phyloP scores from a whole-genome alignment of 2,113 vertebrate species.

The Ictidomys tridecemlineatus region DNA sequence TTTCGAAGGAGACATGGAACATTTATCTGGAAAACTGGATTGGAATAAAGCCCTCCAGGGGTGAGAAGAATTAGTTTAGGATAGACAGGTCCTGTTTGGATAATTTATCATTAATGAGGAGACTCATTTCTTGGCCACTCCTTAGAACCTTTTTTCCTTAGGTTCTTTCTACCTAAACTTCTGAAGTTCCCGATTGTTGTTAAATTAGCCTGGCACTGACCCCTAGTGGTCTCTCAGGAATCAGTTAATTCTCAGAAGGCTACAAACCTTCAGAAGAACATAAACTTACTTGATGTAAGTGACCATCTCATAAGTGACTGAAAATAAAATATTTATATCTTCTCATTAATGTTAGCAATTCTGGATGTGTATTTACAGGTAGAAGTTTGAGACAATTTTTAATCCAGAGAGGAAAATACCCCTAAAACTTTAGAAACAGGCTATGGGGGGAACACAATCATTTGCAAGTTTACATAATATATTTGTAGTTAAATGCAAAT shows the following conservation, averaged over 20 bases:
- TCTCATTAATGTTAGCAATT: background rate
- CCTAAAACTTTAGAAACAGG: background rate
- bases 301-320: background rate
- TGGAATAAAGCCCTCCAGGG: background rate
- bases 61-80: background rate
- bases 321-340: background rate
- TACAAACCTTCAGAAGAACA: background rate
- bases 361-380: background rate
- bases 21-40: background rate
- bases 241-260: conserved; percentile 48
- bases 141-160: conserved; percentile 1
- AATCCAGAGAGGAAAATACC: background rate
- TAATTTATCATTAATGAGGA: background rate
- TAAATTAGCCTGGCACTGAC: conserved; percentile 83
- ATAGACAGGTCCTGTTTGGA: background rate
- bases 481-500: background rate
- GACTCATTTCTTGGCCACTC: conserved; percentile 2
- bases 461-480: background rate
- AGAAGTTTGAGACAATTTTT: background rate
- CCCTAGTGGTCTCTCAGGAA: conserved; percentile 84
- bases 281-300: background rate
- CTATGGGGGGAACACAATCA: background rate
- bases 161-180: background rate
- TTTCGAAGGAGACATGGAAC: background rate
- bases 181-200: background rate